A percentile compares a stretch with the other conserved stretches of the same genome.
phyloP scores from a whole-genome alignment of 64 coral and sea anemone species.

The Montipora sp. region DNA sequence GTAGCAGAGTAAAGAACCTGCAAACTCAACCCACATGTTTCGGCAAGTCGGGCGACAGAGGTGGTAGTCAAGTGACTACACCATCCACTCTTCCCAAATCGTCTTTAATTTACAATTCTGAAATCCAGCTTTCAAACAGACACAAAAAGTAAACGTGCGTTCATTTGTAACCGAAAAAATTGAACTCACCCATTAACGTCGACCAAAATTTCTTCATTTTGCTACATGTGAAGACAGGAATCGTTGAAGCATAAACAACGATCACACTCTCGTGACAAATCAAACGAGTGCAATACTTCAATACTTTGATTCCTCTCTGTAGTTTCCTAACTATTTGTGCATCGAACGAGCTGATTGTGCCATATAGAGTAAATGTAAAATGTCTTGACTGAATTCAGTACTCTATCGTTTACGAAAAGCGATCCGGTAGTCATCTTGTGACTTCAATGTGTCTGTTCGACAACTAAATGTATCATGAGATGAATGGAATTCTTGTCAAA shows the following conservation, averaged over 20 bases:
- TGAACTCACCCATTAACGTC: neutral
- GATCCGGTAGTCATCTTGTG: neutral
- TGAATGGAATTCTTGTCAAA: neutral
- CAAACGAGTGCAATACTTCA: neutral
- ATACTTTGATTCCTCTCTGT: neutral
- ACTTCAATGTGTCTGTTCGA: neutral
- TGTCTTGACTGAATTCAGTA: neutral
- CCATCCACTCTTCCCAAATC: no score
- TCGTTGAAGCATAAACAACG: neutral
- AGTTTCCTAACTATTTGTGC: neutral
- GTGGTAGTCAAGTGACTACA: no score
- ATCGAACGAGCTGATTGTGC: neutral
- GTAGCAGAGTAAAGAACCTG: no score
- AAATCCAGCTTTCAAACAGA: neutral
- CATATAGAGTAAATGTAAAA: no score
- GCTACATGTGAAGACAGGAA: neutral
- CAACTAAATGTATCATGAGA: neutral
- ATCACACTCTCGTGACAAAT: neutral
- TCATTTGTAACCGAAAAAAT: neutral
- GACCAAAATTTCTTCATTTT: conserved; percentile 10
- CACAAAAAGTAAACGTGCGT: neutral
- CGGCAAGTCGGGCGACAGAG: no score
- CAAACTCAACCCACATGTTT: no score
- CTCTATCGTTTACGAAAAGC: no score
- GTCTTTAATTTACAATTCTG: neutral